These are phyloP conservation scores for Pholis gunnellus DNA, from an alignment of 2,113 vertebrate genomes.

Conservation along the genomic window DNA sequence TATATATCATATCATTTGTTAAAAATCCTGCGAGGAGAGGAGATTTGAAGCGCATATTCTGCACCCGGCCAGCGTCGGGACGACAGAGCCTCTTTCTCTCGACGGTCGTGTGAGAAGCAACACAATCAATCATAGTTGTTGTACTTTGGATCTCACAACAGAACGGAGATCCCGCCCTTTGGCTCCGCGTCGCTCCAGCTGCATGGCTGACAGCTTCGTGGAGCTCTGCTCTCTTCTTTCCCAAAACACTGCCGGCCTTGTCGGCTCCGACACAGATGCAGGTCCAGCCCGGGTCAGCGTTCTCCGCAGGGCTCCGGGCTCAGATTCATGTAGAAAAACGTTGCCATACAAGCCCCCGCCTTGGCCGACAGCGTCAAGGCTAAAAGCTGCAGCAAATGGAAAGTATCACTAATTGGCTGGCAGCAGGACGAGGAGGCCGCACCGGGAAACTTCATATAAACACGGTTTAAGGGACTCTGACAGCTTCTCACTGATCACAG, in stretches of 20 bases:
- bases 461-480: conserved; percentile 37
- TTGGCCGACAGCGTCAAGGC: conserved; percentile 41
- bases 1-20: too few relatives aligned
- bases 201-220: conserved; percentile 10
- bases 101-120: neutral
- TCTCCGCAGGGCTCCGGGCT: conserved; percentile 24
- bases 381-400: conserved; percentile 61
- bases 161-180: conserved; percentile 43
- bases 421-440: conserved; percentile 33
- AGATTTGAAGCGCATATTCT: neutral
- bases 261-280: conserved; percentile 10
- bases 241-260: conserved; percentile 39
- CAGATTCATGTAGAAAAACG: conserved; percentile 17
- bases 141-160: conserved; percentile 7
- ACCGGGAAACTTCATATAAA: conserved; percentile 35
- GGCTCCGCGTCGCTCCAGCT: conserved; percentile 39
- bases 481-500: neutral
- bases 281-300: conserved; percentile 43
- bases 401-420: conserved; percentile 66
- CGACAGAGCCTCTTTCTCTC: neutral
- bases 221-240: neutral
- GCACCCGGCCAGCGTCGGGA: neutral
- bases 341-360: conserved; percentile 37
- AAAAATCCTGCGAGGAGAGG: neutral
- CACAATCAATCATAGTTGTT: conserved; percentile 3